Evolutionary conservation across 2,797 vertebrate species (phyloP).

Genomic region (Varecia variegata): DNA sequence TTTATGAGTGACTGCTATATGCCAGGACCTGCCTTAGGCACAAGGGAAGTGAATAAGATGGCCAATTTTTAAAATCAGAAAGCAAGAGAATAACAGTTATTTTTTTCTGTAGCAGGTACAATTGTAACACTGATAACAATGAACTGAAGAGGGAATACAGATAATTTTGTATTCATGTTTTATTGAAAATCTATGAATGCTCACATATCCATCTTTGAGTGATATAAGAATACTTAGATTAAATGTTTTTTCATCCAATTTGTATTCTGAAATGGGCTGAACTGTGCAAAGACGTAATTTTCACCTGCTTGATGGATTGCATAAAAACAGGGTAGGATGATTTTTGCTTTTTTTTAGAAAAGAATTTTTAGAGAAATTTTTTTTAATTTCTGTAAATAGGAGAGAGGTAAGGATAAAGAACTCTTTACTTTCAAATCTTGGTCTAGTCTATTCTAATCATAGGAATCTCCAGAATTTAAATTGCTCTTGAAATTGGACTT

Average conservation of each 20-base stretch:
- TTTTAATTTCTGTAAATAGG: constrained; percentile 39
- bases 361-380: constrained; percentile 35
- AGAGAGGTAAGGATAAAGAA: constrained; percentile 12
- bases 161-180: constrained; percentile 46
- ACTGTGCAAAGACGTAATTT: constrained; percentile 41
- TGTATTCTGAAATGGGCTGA: constrained; percentile 53
- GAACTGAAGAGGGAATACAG: background rate
- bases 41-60: background rate
- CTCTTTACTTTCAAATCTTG: constrained; percentile 28
- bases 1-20: background rate
- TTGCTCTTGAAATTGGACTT: constrained; percentile 72
- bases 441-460: background rate
- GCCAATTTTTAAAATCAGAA: constrained; percentile 24
- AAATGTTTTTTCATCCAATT: constrained; percentile 45
- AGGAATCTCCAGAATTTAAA: constrained; percentile 57
- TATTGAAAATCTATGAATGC: constrained; percentile 39
- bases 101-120: background rate
- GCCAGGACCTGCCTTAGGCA: background rate
- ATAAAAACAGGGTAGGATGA: constrained; percentile 23
- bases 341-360: constrained; percentile 50
- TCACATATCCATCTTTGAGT: constrained; percentile 31
- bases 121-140: background rate
- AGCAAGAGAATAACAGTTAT: background rate
- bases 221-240: constrained; percentile 31
- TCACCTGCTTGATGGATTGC: constrained; percentile 47